Base-by-base conservation (phyloP, 2,888 invertebrate species). In the Drepana falcataria region DNA sequence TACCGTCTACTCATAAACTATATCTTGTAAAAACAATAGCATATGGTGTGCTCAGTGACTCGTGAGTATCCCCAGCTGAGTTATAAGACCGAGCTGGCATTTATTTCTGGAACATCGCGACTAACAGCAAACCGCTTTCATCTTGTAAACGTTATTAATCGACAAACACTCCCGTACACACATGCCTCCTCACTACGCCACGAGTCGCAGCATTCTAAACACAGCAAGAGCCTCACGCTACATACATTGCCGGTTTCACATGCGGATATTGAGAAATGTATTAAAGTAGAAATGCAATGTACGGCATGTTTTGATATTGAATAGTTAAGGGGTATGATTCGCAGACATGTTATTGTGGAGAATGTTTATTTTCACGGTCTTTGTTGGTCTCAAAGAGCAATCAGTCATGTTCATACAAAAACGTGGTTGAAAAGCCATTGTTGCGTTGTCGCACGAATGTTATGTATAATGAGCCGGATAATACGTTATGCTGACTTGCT, bases 131-230 rank as follows among this genome's bases (percentile, higher is more conserved):
- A 77, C 85, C 82, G 85, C 88, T 89, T 88, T 89, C 88, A 87
- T 89, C 87, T 88, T 87, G 87, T 88, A 89, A 88, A 87, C 79
- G 85, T 87, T 89, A 89, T 89, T 88, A 90, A 89, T 89, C 86
- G 87, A 83, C 85, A 83, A 51, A 68, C 71, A 83, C 89, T 88
- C 86, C 88, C 82, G 87, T 79, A 75, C 74, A 75, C 75, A 79
- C 78, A 71, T 68, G 68, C 68, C 69, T 65, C 73, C 65, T 69
- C 76, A 74, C 80, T 73, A 69, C 55, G 52, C 49, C 49, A 35
- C 57, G 58, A 56, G 53, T 49, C 59, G 54, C 58, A 52, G 35
- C 34, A n/a, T 33, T 54, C 58, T 48, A 51, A 2, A 7, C 37
- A 1, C 21, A 4, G 2, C 47, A 5, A 69, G 68, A 59, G 62